Conservation (phyloP, 2,113 vertebrate species). For the Galemys pyrenaicus region DNA sequence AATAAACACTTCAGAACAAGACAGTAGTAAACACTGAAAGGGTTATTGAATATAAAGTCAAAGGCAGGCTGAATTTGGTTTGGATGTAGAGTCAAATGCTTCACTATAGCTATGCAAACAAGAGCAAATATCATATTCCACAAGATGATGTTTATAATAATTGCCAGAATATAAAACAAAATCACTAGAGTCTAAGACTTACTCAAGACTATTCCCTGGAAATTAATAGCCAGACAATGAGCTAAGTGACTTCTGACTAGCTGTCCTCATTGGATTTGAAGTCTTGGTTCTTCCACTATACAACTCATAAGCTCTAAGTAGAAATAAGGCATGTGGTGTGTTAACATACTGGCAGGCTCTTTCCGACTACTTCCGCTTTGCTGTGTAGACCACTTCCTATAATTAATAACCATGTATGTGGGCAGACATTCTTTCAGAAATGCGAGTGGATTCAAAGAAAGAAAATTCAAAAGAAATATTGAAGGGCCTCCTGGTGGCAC, state of each 20-base stretch:
- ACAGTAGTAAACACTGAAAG: background rate
- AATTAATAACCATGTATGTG: background rate
- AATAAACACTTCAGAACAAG: background rate
- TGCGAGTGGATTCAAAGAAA: background rate
- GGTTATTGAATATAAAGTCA: constrained; percentile 12
- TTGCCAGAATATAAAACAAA: constrained; percentile 25
- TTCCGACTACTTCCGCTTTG: background rate
- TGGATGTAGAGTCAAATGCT: background rate
- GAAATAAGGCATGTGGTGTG: background rate
- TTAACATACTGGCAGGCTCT: background rate
- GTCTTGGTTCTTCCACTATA: background rate
- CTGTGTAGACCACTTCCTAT: background rate
- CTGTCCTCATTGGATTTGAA: background rate
- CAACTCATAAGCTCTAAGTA: background rate
- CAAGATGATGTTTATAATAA: background rate
- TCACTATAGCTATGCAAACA: background rate
- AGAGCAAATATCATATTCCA: background rate
- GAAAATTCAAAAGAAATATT: too few relatives aligned
- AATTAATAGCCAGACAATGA: background rate
- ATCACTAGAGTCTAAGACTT: background rate
- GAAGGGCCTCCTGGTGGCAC: too few relatives aligned
- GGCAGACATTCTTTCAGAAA: background rate
- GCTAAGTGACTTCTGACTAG: background rate
- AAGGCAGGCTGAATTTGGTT: background rate
- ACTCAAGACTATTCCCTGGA: constrained; percentile 9